phyloP scores from a whole-genome alignment of 1,140 invertebrate genomes.

The Aphis craccivora region DNA sequence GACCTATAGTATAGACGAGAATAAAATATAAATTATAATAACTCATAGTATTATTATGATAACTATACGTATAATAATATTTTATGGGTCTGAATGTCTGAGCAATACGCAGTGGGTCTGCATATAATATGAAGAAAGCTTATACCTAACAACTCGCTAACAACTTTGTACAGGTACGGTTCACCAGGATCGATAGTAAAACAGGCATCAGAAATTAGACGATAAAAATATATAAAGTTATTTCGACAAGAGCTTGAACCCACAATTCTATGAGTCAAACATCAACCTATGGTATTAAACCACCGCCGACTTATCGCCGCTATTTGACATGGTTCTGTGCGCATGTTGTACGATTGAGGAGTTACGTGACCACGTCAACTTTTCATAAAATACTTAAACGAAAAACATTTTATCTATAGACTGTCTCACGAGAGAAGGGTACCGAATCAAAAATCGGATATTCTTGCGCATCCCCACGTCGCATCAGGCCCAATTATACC shows the following conservation, averaged over 20 bases:
- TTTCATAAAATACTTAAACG: background rate
- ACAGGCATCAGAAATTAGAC: background rate
- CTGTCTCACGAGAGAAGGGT: no score
- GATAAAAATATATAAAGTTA: slow-evolving; percentile 2
- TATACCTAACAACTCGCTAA: no score
- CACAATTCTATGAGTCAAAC: background rate
- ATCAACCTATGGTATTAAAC: background rate
- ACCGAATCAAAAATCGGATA: no score
- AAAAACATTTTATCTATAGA: no score
- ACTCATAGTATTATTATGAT: background rate
- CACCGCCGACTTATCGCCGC: no score
- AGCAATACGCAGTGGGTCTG: background rate
- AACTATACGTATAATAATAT: background rate
- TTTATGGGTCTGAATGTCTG: no score
- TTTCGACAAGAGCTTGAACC: background rate
- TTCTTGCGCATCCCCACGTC: no score
- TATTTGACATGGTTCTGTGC: background rate
- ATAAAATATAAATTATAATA: background rate
- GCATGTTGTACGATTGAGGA: no score
- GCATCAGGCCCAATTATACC: no score
- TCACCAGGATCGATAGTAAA: background rate
- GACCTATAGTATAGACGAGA: background rate
- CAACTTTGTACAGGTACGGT: background rate
- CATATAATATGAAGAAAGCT: background rate
- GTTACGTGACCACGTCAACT: background rate